Percentiles rank a stretch among this genome's conserved stretches.
These are phyloP conservation scores for Calephelis perditalis DNA, from an alignment of 2,888 invertebrate genomes.

Conservation along the genomic window DNA sequence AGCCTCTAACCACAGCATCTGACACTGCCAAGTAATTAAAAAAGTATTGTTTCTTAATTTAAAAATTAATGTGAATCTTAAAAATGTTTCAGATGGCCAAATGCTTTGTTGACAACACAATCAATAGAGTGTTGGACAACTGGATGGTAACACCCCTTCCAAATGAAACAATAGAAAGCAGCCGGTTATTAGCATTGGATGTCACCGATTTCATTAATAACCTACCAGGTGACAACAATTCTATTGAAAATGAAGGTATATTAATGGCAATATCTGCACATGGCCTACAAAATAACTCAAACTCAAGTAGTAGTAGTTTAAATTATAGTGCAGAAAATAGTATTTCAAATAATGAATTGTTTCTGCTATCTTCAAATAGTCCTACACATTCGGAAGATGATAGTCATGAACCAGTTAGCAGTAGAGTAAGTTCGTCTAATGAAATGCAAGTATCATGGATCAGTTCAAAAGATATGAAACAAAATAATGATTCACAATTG, in stretches of 20 bases:
- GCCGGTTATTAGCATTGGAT: slow-evolving; percentile 54
- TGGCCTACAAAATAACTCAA: slow-evolving; percentile 75
- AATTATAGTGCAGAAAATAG: slow-evolving; percentile 26
- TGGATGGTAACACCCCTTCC: slow-evolving; percentile 73
- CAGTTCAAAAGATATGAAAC: slow-evolving; percentile 37
- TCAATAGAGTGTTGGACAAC: slow-evolving; percentile 82
- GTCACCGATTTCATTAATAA: slow-evolving; percentile 76
- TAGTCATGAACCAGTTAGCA: slow-evolving; percentile 28
- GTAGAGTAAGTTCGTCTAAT: slow-evolving; percentile 36
- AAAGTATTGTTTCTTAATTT: too few species aligned
- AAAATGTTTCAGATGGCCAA: slow-evolving; percentile 70
- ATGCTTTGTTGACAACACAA: slow-evolving; percentile 83
- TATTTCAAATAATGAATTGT: slow-evolving; percentile 31
- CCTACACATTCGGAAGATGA: slow-evolving; percentile 44
- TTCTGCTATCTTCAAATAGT: slow-evolving; percentile 40
- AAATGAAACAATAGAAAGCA: slow-evolving; percentile 47
- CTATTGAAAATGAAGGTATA: slow-evolving; percentile 83
- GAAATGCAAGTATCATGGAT: slow-evolving; percentile 45
- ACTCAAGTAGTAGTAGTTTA: slow-evolving; percentile 37
- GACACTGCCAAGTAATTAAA: too few species aligned
- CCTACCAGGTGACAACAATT: slow-evolving; percentile 70
- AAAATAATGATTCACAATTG: slow-evolving; percentile 36
- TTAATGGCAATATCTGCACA: slow-evolving; percentile 86
- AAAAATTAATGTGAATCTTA: too few species aligned
- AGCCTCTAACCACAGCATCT: too few species aligned